Evolutionary conservation across 2,113 vertebrate genomes (phyloP), one percentile per base, ranked within the genome.

Genomic region (Sinocyclocheilus rhinocerous): DNA sequence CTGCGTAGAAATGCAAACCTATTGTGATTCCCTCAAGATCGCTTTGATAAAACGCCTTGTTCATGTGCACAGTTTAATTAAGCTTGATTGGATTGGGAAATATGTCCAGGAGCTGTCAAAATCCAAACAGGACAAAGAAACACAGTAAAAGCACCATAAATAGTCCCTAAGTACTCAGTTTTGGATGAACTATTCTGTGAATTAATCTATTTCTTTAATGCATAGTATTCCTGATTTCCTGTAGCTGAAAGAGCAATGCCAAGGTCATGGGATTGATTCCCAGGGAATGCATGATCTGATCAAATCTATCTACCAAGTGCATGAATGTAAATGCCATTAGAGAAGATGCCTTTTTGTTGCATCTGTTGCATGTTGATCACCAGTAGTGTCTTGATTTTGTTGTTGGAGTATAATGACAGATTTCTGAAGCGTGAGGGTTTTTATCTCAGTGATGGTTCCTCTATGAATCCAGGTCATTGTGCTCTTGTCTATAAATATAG

Each of bases 391-490:
- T 55, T 6, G 57, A 8, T 9, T 4, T 24, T 61, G 59, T 61
- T 61, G 13, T 18, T 69, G 33, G 16, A 36, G 4, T 10, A 39
- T 16, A 36, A 18, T 69, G 65, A 33, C 29, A 9, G 65, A 69
- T 29, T 67, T 67, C 63, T 15, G 63, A 67, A 67, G 63, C 12
- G 15, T 69, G 26, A 18, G 5, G 50, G 29, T 69, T 36, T 1
- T 69, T 16, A 69, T 70, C 16, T 70, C 67, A 9, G 65, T 0
- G 33, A 39, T 39, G 18, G 33, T 72, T 72, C 69, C 69, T 72
- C 36, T n/a, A 22, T 42, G 36, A 72, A 72, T 72, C 36, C 69
- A 72, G 69, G 69, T 72, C 69, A 76, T 15, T 76, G 42, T 48
- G 72, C 72, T 4, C 39, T 48, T 45, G 72, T 48, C 72, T 48